Base-by-base conservation (phyloP, 2,113 vertebrate genomes). In the Sinocyclocheilus rhinocerous region DNA sequence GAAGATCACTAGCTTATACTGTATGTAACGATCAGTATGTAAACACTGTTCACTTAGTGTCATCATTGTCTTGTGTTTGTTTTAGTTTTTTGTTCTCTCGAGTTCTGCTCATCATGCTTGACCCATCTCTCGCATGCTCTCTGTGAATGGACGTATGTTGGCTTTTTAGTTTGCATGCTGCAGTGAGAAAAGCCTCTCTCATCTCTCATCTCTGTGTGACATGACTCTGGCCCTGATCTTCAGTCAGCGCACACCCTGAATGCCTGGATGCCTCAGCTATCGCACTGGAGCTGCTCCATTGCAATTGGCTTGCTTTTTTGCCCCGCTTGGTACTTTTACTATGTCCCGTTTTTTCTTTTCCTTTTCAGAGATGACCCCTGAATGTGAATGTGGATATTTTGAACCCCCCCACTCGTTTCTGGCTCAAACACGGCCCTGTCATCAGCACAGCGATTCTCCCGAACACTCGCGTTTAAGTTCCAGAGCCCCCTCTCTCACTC, bases 201-300 rank as follows among this genome's bases (percentile, higher is more conserved):
- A 33, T 33, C 3, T 33, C 91, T 92, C 93, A 93, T 92, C 91
- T 91, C 87, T 90, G 92, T 93, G 85, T 93, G 93, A 92, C 93
- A 92, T 92, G 92, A 93, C 90, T 93, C 92, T 94, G 91, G 92
- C 95, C 92, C 91, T 94, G 93, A 94, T 95, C 89, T 95, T 95
- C 92, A 95, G 93, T 92, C 93, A 93, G 92, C 91, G 91, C 90
- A 90, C 91, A 91, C 88, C 92, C 93, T 93, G 92, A 94, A 94
- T 94, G 89, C 92, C 86, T 93, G 92, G 92, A 92, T 94, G 93
- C 90, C 93, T 94, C 89, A 90, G 81, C 87, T 89, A 91, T 93
- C 91, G 90, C 92, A 94, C 94, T 92, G 90, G 90, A 95, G 92
- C 91, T 92, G 93, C 93, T 92, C 91, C 86, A 79, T 89, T 91